Evolutionary conservation across 2,113 vertebrate genomes (phyloP), one percentile per base, ranked within the genome.

Genomic region (Tauraco erythrolophus): DNA sequence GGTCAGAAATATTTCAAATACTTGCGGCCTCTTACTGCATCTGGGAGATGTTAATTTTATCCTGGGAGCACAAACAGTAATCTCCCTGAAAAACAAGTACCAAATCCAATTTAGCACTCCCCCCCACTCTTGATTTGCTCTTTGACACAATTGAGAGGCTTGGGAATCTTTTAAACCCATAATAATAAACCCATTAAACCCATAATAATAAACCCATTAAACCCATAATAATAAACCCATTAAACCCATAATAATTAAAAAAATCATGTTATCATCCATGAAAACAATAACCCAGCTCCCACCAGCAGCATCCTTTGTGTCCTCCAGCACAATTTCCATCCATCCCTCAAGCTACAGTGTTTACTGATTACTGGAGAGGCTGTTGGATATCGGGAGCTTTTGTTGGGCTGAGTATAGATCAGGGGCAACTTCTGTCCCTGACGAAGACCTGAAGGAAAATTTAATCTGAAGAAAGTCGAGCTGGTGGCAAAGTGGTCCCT

Each of bases 41-140:
- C 53, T 88, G 70, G 53, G 70, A 91, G 61, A 71, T 68, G 74
- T 66, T 92, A 78, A 82, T 94, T 91, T 88, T 83, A 39, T 82
- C 25, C 61, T 88, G 11, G 64, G 79, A 80, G 39, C 62, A 56
- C 75, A 68, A 69, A 68, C 14, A 68, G 14, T 76, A 56, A 76
- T 88, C 66, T 85, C 39, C 39, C 48, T 69, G 58, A 84, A 89
- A 88, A 96, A 79, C 35, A 84, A 91, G 33, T 27, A 15, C 66
- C 48, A 60, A 83, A 77, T 80, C 54, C 48, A 53, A 57, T 94
- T 92, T 77, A 65, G 24, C 62, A 24, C 84, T 96, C 92, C 84
- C 76, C 89, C 75, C 39, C 71, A 80, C 66, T 27, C 23, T 79
- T 68, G 18, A 72, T 91, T 95, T 94, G 71, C 75, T 86, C 4